phyloP scores from a whole-genome alignment of 2,888 invertebrate species.

The Priocnemis perturbator region DNA sequence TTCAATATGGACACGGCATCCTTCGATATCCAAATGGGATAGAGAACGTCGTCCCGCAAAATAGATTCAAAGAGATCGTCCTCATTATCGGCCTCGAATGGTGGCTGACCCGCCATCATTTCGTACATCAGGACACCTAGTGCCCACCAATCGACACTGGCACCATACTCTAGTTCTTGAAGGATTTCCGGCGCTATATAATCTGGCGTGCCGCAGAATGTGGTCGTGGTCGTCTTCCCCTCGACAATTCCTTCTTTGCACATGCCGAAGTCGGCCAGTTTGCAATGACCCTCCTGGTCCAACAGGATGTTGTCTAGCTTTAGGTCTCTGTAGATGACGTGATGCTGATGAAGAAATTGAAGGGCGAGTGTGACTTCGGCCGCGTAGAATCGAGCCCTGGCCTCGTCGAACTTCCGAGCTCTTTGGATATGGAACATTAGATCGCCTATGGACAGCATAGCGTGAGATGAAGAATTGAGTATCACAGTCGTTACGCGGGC shows the following conservation, averaged over 20 bases:
- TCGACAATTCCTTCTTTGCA: constrained; percentile 97
- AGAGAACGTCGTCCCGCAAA: constrained; percentile 97
- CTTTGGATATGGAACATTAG: constrained; percentile 99
- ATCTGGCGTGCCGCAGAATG: constrained; percentile 99
- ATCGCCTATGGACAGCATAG: constrained; percentile 79
- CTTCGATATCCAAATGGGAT: constrained; percentile 96
- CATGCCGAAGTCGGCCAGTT: constrained; percentile 98
- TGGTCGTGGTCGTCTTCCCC: constrained; percentile 86
- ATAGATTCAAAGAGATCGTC: constrained; percentile 99
- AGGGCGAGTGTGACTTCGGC: constrained; percentile 98
- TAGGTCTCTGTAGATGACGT: constrained; percentile 98
- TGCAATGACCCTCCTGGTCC: constrained; percentile 96
- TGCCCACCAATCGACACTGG: constrained; percentile 97
- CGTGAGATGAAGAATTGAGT: too few relatives aligned
- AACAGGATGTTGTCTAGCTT: constrained; percentile 98
- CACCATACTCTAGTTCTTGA: constrained; percentile 93
- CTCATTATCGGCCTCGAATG: constrained; percentile 99
- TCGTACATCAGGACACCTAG: constrained; percentile 98
- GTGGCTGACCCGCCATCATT: constrained; percentile 99
- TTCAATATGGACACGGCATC: constrained; percentile 94
- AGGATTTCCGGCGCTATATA: constrained; percentile 99
- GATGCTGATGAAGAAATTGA: constrained; percentile 97
- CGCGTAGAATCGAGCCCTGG: constrained; percentile 96
- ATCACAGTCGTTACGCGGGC: too few relatives aligned
- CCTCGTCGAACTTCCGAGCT: constrained; percentile 98